Conservation (phyloP, 2,888 invertebrate species). For the Xestia c-nigrum region DNA sequence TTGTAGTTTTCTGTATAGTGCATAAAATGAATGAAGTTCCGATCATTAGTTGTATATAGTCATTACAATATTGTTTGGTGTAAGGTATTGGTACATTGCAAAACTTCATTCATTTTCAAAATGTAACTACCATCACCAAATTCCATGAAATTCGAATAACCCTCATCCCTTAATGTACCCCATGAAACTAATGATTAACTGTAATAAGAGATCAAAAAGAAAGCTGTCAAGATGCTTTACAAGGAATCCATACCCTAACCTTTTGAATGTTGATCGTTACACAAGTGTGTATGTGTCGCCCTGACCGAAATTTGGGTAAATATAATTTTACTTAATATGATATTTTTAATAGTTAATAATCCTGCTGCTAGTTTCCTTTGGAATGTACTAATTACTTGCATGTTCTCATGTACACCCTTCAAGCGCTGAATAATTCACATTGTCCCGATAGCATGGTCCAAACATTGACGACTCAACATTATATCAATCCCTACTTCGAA, state of each 20-base stretch:
- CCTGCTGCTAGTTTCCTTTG: conserved; percentile 86
- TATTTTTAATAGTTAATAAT: conserved; percentile 83
- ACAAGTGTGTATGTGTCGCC: conserved; percentile 88
- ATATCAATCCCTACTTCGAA: conserved; percentile 49
- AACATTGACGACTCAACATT: conserved; percentile 67
- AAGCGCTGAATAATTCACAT: conserved; percentile 76
- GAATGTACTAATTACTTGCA: conserved; percentile 89
- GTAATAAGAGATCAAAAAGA: conserved; percentile 76
- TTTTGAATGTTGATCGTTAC: conserved; percentile 83
- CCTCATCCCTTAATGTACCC: conserved; percentile 64
- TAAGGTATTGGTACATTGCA: conserved; percentile 26
- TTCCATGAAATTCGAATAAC: conserved; percentile 63
- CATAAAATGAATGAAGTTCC: conserved; percentile 74
- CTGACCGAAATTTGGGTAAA: conserved; percentile 89
- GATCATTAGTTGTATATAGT: conserved; percentile 34
- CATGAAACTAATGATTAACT: conserved; percentile 67
- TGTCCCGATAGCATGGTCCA: conserved; percentile 83
- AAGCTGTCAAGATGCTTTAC: conserved; percentile 90
- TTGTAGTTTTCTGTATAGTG: conserved; percentile 74
- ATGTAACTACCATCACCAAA: conserved; percentile 61
- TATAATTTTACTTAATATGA: conserved; percentile 87
- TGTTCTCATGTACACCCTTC: conserved; percentile 85
- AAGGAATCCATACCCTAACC: conserved; percentile 80
- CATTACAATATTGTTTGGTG: not conserved
- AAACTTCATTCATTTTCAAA: conserved; percentile 71